These are phyloP conservation scores for Morpho achilles DNA, from an alignment of 2,888 invertebrate species.

Conservation along the genomic window DNA sequence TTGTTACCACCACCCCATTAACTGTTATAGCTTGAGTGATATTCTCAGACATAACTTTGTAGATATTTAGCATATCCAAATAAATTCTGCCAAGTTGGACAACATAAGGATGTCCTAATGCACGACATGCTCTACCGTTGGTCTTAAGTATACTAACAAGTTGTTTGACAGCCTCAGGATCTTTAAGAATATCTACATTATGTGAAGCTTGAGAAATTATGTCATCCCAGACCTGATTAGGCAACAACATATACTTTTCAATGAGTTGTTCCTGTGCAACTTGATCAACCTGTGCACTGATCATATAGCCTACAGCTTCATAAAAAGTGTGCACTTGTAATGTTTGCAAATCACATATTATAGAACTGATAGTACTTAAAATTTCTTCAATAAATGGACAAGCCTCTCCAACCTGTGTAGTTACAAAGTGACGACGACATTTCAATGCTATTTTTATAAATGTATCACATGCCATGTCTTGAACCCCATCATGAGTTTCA, in stretches of 20 bases:
- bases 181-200: constrained; percentile 97
- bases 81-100: constrained; percentile 97
- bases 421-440: constrained; percentile 98
- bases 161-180: constrained; percentile 97
- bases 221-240: constrained; percentile 99
- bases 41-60: constrained; percentile 98
- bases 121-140: constrained; percentile 99
- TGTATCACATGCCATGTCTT: constrained; percentile 99
- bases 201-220: constrained; percentile 97
- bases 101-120: constrained; percentile 97
- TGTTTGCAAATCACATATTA: constrained; percentile 99
- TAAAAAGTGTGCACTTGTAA: constrained; percentile 99
- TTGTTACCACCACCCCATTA: constrained; percentile 97
- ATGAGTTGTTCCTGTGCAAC: constrained; percentile 95
- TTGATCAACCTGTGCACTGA: constrained; percentile 95
- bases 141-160: constrained; percentile 98
- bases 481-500: constrained; percentile 99
- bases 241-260: constrained; percentile 97
- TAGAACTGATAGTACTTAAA: constrained; percentile 95
- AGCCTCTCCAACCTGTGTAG: constrained; percentile 96
- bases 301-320: constrained; percentile 99
- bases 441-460: constrained; percentile 99
- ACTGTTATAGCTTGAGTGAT: constrained; percentile 95
- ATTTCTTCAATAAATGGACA: constrained; percentile 99
- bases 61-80: constrained; percentile 99